Evolutionary conservation across 2,888 invertebrate genomes (phyloP).

Genomic region (Piscicola geometra): DNA sequence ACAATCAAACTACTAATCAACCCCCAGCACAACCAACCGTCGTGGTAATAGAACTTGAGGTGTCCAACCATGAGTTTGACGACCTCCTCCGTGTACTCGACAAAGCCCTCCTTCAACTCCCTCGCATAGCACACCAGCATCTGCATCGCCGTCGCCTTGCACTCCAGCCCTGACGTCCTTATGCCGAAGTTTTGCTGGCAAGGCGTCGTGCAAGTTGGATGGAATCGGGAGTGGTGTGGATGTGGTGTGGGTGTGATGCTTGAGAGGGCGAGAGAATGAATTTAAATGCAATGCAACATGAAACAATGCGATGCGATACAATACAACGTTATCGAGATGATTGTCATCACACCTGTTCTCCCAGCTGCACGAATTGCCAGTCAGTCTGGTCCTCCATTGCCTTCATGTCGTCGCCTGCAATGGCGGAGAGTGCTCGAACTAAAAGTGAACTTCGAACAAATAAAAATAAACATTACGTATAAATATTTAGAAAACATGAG

Average conservation of each 20-base stretch:
- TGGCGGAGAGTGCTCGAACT: too few relatives aligned
- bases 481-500: too few relatives aligned
- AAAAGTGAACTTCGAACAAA: too few relatives aligned
- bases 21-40: conserved; percentile 45
- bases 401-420: conserved; percentile 60
- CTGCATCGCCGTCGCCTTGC: conserved; percentile 91
- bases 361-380: conserved; percentile 89
- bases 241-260: too few relatives aligned
- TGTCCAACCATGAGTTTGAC: conserved; percentile 57
- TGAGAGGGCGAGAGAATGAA: background rate
- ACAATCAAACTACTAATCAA: too few relatives aligned
- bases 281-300: background rate
- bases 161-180: conserved; percentile 84
- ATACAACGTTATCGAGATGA: too few relatives aligned
- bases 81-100: conserved; percentile 67
- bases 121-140: conserved; percentile 92
- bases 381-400: conserved; percentile 79
- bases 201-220: too few relatives aligned
- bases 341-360: conserved; percentile 73
- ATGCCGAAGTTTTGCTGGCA: conserved; percentile 81
- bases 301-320: too few relatives aligned
- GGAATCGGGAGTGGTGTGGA: too few relatives aligned
- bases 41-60: conserved; percentile 70
- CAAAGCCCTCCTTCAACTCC: conserved; percentile 82
- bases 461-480: too few relatives aligned